Conservation (phyloP, 2,888 invertebrate genomes). For the Fissipunctia ypsillon region DNA sequence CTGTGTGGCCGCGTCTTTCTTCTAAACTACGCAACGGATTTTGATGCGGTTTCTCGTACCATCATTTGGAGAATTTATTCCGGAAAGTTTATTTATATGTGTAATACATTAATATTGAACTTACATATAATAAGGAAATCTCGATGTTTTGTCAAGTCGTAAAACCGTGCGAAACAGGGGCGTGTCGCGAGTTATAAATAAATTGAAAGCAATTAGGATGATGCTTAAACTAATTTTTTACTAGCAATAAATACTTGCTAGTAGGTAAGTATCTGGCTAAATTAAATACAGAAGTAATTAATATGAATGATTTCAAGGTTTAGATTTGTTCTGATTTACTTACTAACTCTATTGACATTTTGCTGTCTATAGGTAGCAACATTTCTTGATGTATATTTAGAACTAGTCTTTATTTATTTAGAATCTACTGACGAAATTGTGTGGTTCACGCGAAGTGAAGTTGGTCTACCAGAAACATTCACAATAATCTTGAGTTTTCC, state of each 20-base stretch:
- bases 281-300: constrained; percentile 6
- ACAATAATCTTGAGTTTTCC: too few relatives aligned
- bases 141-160: too few relatives aligned
- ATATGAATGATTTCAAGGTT: neutral
- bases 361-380: neutral
- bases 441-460: too few relatives aligned
- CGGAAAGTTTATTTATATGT: neutral
- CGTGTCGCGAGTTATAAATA: too few relatives aligned
- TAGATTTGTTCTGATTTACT: neutral
- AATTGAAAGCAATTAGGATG: constrained; percentile 21
- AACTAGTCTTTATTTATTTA: too few relatives aligned
- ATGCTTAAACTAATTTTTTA: constrained; percentile 27
- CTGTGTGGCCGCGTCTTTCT: neutral
- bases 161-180: too few relatives aligned
- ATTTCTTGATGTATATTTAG: neutral
- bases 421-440: too few relatives aligned
- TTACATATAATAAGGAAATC: too few relatives aligned
- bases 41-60: neutral
- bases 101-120: too few relatives aligned
- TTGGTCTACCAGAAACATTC: too few relatives aligned
- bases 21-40: neutral
- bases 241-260: neutral
- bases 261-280: neutral
- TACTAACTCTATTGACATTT: too few relatives aligned
- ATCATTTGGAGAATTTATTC: neutral